phyloP scores from a whole-genome alignment of 2,113 vertebrate species.

The Hemiprocne comata region DNA sequence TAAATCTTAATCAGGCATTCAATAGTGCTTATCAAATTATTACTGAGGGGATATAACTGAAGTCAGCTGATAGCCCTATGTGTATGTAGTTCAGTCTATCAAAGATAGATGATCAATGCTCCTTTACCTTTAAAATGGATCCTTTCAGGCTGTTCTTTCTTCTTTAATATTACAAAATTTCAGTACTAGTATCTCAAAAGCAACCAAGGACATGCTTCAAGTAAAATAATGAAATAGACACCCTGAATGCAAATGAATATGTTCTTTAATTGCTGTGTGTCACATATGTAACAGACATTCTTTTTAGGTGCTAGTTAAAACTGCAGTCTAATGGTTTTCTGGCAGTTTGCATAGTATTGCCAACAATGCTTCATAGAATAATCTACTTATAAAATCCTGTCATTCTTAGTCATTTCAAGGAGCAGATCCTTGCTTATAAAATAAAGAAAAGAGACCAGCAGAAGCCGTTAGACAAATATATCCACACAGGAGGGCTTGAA shows the following conservation, averaged over 20 bases:
- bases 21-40: background rate
- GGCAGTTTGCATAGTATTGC: background rate
- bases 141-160: background rate
- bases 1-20: constrained; percentile 9
- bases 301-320: background rate
- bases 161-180: background rate
- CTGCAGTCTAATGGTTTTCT: background rate
- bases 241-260: background rate
- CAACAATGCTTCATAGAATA: background rate
- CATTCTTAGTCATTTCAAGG: background rate
- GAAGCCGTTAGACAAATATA: background rate
- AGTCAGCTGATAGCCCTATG: background rate
- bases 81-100: background rate
- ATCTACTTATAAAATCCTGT: constrained; percentile 3
- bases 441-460: background rate
- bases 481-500: background rate
- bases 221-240: background rate
- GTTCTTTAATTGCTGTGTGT: constrained; percentile 7
- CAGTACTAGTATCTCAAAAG: background rate
- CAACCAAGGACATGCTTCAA: background rate
- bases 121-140: background rate
- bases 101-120: background rate
- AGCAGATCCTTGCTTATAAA: background rate
- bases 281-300: background rate
- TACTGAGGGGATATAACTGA: background rate